A percentile compares a stretch with the other conserved stretches of the same genome.
These are phyloP conservation scores for Scaptomyza flava DNA, from an alignment of 2,888 invertebrate species.

Conservation along the genomic window DNA sequence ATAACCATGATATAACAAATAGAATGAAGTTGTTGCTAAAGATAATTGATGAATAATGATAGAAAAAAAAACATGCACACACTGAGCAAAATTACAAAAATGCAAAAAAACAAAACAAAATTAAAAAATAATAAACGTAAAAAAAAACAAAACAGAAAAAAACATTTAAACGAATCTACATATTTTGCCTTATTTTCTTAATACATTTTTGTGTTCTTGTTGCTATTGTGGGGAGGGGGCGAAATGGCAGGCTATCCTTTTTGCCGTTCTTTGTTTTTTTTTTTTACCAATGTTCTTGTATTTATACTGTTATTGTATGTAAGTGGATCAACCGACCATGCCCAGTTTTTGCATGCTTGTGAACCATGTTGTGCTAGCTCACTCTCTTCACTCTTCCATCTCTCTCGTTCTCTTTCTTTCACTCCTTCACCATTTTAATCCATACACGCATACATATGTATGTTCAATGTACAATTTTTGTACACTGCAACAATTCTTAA, in stretches of 20 bases:
- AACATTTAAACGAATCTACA: slow-evolving; percentile 47
- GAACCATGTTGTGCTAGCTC: slow-evolving; percentile 35
- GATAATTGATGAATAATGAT: slow-evolving; percentile 18
- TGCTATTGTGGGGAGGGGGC: slow-evolving; percentile 26
- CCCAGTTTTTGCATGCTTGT: slow-evolving; percentile 49
- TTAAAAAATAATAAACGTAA: slow-evolving; percentile 61
- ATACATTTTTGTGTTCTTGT: slow-evolving; percentile 50
- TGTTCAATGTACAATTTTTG: slow-evolving; percentile 15
- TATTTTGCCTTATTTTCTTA: slow-evolving; percentile 50
- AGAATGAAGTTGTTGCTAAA: slow-evolving; percentile 51
- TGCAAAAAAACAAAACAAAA: slow-evolving; percentile 63
- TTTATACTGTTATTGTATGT: slow-evolving; percentile 6
- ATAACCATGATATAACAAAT: slow-evolving; percentile 36
- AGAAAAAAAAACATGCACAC: slow-evolving; percentile 34
- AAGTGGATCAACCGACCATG: slow-evolving; percentile 13
- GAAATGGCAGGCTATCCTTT: neutral
- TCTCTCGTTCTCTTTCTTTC: slow-evolving; percentile 26
- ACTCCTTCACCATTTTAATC: slow-evolving; percentile 19
- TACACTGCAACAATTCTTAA: neutral
- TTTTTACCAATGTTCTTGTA: slow-evolving; percentile 20
- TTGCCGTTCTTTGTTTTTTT: slow-evolving; percentile 4
- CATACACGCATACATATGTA: slow-evolving; percentile 15
- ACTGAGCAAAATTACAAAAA: slow-evolving; percentile 62
- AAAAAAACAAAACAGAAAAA: slow-evolving; percentile 42
- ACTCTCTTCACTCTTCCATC: slow-evolving; percentile 18